Evolutionary conservation across 2,797 vertebrate genomes (phyloP).

Genomic region (Ciconia nigra): DNA sequence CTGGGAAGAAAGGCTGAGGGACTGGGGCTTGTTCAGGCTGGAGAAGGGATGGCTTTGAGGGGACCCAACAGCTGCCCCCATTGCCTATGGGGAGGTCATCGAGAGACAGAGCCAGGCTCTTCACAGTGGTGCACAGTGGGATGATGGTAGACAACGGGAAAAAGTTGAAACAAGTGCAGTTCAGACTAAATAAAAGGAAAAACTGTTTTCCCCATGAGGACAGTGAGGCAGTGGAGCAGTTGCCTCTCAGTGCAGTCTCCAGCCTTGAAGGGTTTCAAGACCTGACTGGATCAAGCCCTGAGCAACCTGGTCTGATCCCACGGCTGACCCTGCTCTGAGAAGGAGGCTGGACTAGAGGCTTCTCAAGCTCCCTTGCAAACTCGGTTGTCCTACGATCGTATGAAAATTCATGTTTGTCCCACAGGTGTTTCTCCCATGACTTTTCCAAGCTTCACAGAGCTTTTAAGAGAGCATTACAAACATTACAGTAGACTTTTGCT

Average conservation of each 20-base stretch:
- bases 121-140: not conserved
- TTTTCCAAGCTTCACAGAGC: not conserved
- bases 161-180: not conserved
- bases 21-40: not conserved
- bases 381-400: not conserved
- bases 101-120: not conserved
- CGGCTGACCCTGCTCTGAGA: not conserved
- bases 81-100: rapidly evolving
- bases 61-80: not conserved
- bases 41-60: not conserved
- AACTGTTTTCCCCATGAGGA: rapidly evolving
- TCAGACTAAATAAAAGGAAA: not conserved
- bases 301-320: not conserved
- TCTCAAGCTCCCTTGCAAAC: not conserved
- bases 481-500: not conserved
- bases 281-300: not conserved
- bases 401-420: not conserved
- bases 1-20: not conserved
- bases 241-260: not conserved
- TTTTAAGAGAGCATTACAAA: not conserved
- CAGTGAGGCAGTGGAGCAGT: not conserved
- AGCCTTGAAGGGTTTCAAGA: not conserved
- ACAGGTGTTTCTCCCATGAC: not conserved
- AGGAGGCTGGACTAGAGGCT: not conserved
- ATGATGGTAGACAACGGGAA: not conserved